Evolutionary conservation across 2,113 vertebrate genomes (phyloP).

Genomic region (Sander lucioperca): DNA sequence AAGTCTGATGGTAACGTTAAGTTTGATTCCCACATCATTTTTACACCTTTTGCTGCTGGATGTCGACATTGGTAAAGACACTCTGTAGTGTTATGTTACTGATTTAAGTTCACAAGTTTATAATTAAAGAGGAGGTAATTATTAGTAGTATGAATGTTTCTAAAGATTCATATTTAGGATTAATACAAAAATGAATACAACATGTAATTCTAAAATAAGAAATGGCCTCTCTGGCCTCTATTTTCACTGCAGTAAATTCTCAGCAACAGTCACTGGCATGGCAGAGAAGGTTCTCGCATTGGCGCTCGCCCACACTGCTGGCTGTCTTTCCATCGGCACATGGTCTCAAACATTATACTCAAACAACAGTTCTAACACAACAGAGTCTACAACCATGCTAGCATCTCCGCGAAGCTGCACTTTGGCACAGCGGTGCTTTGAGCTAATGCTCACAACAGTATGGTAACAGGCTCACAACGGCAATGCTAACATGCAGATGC

Average conservation of each 20-base stretch:
- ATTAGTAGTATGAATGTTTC: background rate
- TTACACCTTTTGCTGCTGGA: background rate
- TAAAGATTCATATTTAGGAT: background rate
- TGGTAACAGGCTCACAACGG: background rate
- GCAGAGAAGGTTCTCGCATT: background rate
- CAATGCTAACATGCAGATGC: background rate
- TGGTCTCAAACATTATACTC: background rate
- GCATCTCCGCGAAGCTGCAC: background rate
- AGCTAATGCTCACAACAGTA: background rate
- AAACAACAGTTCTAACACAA: no score
- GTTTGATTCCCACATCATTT: background rate
- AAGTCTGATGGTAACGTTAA: background rate
- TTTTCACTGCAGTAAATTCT: background rate
- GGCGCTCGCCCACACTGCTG: background rate
- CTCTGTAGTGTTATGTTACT: background rate
- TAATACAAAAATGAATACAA: background rate
- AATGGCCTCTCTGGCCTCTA: background rate
- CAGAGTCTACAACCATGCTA: background rate
- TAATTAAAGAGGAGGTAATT: background rate
- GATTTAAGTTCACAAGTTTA: background rate
- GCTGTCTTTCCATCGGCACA: background rate
- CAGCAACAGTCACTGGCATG: background rate
- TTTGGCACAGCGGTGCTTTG: background rate
- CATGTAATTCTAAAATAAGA: background rate
- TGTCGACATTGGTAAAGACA: background rate